Percentiles rank a stretch among this genome's conserved stretches.
Evolutionary conservation across 2,113 vertebrate genomes (phyloP).

Genomic region (Arvicanthis niloticus): DNA sequence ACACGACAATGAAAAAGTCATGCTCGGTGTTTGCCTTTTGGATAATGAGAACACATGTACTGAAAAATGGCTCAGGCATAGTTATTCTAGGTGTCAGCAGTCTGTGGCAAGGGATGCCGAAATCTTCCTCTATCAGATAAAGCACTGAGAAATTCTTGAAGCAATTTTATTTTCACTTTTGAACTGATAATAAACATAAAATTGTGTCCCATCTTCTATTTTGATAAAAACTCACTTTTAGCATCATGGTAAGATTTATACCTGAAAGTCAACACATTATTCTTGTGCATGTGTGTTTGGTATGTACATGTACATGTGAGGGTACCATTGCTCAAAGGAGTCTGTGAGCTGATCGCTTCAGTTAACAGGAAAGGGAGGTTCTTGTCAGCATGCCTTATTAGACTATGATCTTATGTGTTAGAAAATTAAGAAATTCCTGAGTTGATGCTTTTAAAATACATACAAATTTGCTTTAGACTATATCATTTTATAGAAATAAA

Average conservation of each 20-base stretch:
- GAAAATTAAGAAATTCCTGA: conserved; percentile 37
- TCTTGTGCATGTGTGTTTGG: not conserved
- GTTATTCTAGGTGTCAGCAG: not conserved
- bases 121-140: not conserved
- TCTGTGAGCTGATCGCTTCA: not conserved
- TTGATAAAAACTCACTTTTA: conserved; percentile 2
- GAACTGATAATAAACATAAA: not conserved
- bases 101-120: not conserved
- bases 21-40: not conserved
- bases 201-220: not conserved
- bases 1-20: not conserved
- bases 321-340: not conserved
- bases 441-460: not conserved
- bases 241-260: conserved; percentile 1
- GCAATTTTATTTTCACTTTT: conserved; percentile 1
- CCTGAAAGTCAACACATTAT: not conserved
- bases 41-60: not conserved
- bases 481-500: conserved; percentile 39
- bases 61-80: not conserved
- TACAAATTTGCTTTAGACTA: not conserved
- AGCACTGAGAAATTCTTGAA: not conserved
- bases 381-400: not conserved
- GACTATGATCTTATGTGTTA: not conserved
- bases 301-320: not conserved
- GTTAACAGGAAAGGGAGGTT: not conserved